Percentiles rank a stretch among this genome's conserved stretches.
Conservation (phyloP, 2,888 invertebrate genomes). For the Lasioglossum figueresi region DNA sequence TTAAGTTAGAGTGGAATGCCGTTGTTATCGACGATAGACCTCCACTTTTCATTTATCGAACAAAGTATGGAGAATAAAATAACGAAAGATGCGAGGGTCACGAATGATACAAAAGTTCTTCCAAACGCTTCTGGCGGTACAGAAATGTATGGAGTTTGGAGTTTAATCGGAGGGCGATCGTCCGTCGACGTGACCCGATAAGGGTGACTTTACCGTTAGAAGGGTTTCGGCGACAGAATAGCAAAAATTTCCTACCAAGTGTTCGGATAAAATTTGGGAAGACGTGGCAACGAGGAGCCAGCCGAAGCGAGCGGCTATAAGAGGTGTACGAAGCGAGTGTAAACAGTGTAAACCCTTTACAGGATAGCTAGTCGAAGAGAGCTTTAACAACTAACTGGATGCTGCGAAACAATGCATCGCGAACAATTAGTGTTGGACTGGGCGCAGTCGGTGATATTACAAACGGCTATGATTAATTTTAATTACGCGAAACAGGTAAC, state of each 20-base stretch:
- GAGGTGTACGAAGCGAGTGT: neutral
- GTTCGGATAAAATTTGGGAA: conserved; percentile 40
- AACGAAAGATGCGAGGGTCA: neutral
- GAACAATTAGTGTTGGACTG: conserved; percentile 66
- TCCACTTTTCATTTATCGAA: neutral
- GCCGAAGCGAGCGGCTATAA: neutral
- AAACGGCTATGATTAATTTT: conserved; percentile 71
- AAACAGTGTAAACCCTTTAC: conserved; percentile 24
- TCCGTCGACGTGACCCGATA: conserved; percentile 19
- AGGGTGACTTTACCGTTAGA: neutral
- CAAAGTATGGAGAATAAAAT: neutral
- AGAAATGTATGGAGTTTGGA: conserved; percentile 10
- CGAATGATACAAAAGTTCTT: neutral
- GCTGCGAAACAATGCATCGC: conserved; percentile 64
- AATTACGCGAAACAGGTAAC: conserved; percentile 69
- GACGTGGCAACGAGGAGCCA: neutral
- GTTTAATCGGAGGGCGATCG: conserved; percentile 1
- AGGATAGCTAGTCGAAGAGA: conserved; percentile 42
- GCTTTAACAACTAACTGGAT: conserved; percentile 64
- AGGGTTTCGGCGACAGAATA: conserved; percentile 20
- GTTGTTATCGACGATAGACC: neutral
- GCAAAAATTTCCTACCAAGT: conserved; percentile 45
- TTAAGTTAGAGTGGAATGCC: too few species aligned
- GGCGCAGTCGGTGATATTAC: conserved; percentile 57
- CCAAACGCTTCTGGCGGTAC: neutral